phyloP scores from a whole-genome alignment of 2,888 invertebrate species.

The Caenorhabditis angaria region DNA sequence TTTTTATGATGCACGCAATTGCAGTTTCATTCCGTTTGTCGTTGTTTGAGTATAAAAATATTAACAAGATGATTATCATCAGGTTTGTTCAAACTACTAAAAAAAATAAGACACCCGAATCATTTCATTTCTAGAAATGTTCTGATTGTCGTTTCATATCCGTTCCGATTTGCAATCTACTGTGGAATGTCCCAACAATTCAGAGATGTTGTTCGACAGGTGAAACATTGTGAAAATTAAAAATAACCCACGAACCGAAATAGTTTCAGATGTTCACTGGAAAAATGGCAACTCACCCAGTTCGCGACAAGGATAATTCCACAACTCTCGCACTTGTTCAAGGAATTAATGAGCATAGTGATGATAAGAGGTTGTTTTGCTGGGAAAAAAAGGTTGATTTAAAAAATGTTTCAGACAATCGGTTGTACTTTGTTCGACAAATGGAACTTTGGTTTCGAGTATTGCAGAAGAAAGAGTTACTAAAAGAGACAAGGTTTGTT shows the following conservation, averaged over 20 bases:
- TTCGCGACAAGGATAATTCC: conserved; percentile 52
- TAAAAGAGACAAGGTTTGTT: conserved; percentile 40
- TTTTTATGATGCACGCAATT: conserved; percentile 68
- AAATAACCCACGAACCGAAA: background rate
- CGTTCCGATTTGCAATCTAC: conserved; percentile 89
- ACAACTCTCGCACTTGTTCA: conserved; percentile 50
- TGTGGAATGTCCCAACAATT: conserved; percentile 76
- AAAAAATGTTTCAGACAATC: conserved; percentile 26
- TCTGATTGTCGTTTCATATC: conserved; percentile 88
- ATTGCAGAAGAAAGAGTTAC: conserved; percentile 26
- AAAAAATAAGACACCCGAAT: too few species aligned
- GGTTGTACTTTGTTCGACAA: conserved; percentile 35
- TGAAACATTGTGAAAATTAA: conserved; percentile 9
- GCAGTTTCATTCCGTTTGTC: conserved; percentile 59
- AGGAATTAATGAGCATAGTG: conserved; percentile 37
- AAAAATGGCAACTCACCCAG: conserved; percentile 42
- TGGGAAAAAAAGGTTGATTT: background rate
- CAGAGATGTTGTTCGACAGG: conserved; percentile 60
- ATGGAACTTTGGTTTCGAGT: conserved; percentile 38
- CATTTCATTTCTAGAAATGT: conserved; percentile 79
- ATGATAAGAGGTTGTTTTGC: conserved; percentile 42
- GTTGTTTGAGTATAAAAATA: conserved; percentile 61
- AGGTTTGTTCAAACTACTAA: conserved; percentile 56
- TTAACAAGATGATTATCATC: conserved; percentile 66
- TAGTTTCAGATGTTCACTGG: conserved; percentile 51